Base-by-base conservation (phyloP, 1,140 invertebrate genomes). In the Pemphigus obesinymphae region DNA sequence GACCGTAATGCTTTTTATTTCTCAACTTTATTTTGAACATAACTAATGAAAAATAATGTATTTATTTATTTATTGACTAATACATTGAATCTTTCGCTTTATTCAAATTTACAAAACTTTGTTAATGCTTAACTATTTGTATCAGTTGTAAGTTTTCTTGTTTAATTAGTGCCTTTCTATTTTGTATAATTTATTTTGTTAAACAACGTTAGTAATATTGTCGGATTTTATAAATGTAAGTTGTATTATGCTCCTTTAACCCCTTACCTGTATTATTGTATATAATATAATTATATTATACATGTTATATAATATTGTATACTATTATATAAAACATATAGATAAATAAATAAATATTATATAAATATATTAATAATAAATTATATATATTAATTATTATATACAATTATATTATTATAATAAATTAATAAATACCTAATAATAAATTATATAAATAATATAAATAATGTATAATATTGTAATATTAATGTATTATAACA, bases 1-100 rank as follows among this genome's bases (percentile, higher is more conserved):
- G 68, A 72, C 23, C 15, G 29, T 48, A 48, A 72, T 31, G 43
- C 17, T 48, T 72, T 72, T 72, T 72, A 45, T 48, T 72, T 72
- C 29, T 43, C 13, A 72, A 72, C 68, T 48, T 45, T 15, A 43
- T 48, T 72, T 72, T 72, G 68, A 29, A 48, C 43, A 48, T 48
- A 43, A 48, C 43, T 48, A 72, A 15, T 72, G 43, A 72, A 48
- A 72, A 48, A 72, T 31, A 72, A 48, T 43, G 26, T 48, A 72
- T 72, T 72, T 72, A 72, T 68, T 68, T 68, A 17, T 40, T 40
- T 13, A 72, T 72, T 45, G 37, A 70, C 20, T 40, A 11, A 37
- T 48, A 10, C 43, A 72, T 72, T 72, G 66, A 68, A 68, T 17
- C 23, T 45, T n/a, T 40, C 1, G 4, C n/a, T 72, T 72, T 48